Evolutionary conservation across 2,888 invertebrate species (phyloP), one percentile per base, ranked within the genome.

Genomic region (Troglohyphantes excavatus): DNA sequence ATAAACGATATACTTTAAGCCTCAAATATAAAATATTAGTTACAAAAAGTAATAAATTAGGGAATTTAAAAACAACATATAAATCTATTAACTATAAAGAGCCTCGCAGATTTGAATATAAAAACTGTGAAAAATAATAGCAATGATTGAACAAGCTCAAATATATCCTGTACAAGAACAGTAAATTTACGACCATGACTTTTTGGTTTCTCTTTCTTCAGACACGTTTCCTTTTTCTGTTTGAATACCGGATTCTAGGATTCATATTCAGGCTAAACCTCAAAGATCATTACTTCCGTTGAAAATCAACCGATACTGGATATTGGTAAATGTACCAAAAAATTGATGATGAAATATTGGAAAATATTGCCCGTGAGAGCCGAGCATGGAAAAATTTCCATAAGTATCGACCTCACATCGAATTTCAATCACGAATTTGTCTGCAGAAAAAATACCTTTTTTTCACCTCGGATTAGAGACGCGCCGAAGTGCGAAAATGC

Each of bases 311-410:
- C 68, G 68, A 85, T 76, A 68, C 59, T 59, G 76, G 76, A 85
- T 85, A 85, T 85, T 85, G 85, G 85, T 85, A 85, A 85, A 76
- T 85, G 76, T 76, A 85, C 76, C 85, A 85, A 85, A 85, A 83
- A 85, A 85, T 85, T 75, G 85, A 76, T 85, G 85, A 85, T 63
- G 85, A 76, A 85, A 85, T 85, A 85, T 85, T 72, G 85, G 76
- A 76, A 85, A 85, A 76, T 85, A 85, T 85, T 85, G 76, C 76
- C 39, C 76, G 65, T 76, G 76, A 76, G 72, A 72, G 39, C 67
- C 29, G 61, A 26, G 59, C 53, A 70, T 23, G 68, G 65, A 21
- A 33, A 67, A 76, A 85, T 76, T 85, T 85, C 76, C 85, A 68
- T 85, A 85, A 76, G 76, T 85, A 85, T 85, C 85, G 76, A 68